phyloP scores from a whole-genome alignment of 2,797 vertebrate genomes.

The Monodelphis domestica region DNA sequence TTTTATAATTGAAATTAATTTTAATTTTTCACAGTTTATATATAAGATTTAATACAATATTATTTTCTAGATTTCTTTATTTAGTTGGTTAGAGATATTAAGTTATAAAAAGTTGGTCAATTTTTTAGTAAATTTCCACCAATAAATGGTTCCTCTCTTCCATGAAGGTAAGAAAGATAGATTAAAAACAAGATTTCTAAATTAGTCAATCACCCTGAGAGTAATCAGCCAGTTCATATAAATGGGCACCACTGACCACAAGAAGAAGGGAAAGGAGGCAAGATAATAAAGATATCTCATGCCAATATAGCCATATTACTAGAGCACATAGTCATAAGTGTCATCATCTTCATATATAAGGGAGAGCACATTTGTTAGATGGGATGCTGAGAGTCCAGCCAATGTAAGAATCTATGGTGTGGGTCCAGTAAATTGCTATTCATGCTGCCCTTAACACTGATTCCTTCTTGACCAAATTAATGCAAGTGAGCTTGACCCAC shows the following conservation, averaged over 20 bases:
- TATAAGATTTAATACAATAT: neutral
- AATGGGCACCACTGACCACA: neutral
- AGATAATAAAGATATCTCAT: neutral
- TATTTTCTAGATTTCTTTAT: neutral
- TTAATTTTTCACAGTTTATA: no score
- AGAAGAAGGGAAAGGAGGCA: neutral
- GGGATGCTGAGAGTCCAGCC: neutral
- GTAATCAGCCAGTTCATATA: neutral
- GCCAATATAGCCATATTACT: neutral
- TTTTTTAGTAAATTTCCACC: no score
- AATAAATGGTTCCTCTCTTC: no score
- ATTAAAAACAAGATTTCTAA: no score
- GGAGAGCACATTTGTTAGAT: neutral
- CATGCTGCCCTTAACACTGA: neutral
- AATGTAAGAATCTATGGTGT: neutral
- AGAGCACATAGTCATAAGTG: neutral
- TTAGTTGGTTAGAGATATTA: neutral
- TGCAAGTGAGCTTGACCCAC: neutral
- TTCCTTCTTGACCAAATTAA: neutral
- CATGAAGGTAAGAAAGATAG: no score
- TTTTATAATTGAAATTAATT: no score
- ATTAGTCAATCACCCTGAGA: neutral
- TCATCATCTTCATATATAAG: neutral
- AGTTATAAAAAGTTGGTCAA: neutral
- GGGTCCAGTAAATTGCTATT: neutral